Conservation (phyloP, 2,888 invertebrate species). For the Campopleginae sp. region DNA sequence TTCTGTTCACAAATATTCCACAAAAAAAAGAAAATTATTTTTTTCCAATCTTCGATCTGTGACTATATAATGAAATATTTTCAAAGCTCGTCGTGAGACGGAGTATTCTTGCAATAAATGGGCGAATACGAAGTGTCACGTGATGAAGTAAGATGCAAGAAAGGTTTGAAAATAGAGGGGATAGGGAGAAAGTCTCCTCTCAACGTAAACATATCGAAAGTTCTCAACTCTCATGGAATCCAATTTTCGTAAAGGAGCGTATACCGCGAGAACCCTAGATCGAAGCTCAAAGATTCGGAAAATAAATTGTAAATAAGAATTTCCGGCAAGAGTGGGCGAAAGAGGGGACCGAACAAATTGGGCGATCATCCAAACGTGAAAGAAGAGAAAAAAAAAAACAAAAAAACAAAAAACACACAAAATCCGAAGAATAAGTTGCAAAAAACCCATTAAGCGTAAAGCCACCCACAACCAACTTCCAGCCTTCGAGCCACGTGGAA, state of each 20-base stretch:
- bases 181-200: not conserved
- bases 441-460: slow-evolving; percentile 60
- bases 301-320: slow-evolving; percentile 63
- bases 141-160: not conserved
- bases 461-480: slow-evolving; percentile 67
- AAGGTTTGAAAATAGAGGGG: not conserved
- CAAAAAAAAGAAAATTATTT: not conserved
- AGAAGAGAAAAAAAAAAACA: slow-evolving; percentile 34
- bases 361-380: slow-evolving; percentile 23
- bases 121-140: not conserved
- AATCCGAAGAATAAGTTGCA: slow-evolving; percentile 18
- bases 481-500: slow-evolving; percentile 75
- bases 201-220: slow-evolving; percentile 5
- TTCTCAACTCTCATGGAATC: slow-evolving; percentile 10
- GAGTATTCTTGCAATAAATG: not conserved
- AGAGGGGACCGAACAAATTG: slow-evolving; percentile 21
- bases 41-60: not conserved
- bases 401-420: too few species aligned
- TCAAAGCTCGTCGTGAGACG: not conserved
- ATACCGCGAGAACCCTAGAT: not conserved
- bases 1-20: not conserved
- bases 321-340: slow-evolving; percentile 22
- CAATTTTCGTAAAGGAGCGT: slow-evolving; percentile 3
- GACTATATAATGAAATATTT: not conserved
- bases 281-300: not conserved